Evolutionary conservation across 2,113 vertebrate species (phyloP).

Genomic region (Labrus mixtus): DNA sequence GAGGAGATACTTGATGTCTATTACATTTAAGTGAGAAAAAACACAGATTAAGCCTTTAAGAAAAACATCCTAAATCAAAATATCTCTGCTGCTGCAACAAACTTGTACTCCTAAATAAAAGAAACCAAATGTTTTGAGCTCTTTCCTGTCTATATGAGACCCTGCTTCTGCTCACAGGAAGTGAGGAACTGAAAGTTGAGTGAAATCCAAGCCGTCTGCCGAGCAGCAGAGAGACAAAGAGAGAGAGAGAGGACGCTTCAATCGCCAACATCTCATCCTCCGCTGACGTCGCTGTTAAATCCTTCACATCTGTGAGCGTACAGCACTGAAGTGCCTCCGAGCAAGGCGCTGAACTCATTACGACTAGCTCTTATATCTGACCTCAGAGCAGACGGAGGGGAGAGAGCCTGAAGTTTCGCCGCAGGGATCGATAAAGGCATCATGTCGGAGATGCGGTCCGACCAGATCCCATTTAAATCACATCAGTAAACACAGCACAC

Average conservation of each 20-base stretch:
- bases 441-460: background rate
- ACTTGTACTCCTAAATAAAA: background rate
- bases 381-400: background rate
- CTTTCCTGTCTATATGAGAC: background rate
- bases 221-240: slow-evolving; percentile 17
- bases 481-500: background rate
- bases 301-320: background rate
- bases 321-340: background rate
- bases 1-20: too few relatives aligned
- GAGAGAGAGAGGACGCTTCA: background rate
- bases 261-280: too few relatives aligned
- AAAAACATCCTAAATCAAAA: background rate
- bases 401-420: background rate
- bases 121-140: background rate
- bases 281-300: too few relatives aligned
- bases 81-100: background rate
- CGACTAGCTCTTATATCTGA: background rate
- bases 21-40: too few relatives aligned
- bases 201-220: slow-evolving; percentile 45
- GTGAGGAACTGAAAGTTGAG: background rate
- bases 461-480: background rate
- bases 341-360: background rate
- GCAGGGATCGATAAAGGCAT: slow-evolving; percentile 1
- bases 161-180: slow-evolving; percentile 27
- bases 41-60: too few relatives aligned